Percentiles rank a stretch among this genome's conserved stretches.
Evolutionary conservation across 1,140 invertebrate genomes (phyloP).

Genomic region (Saccostrea glomerata): DNA sequence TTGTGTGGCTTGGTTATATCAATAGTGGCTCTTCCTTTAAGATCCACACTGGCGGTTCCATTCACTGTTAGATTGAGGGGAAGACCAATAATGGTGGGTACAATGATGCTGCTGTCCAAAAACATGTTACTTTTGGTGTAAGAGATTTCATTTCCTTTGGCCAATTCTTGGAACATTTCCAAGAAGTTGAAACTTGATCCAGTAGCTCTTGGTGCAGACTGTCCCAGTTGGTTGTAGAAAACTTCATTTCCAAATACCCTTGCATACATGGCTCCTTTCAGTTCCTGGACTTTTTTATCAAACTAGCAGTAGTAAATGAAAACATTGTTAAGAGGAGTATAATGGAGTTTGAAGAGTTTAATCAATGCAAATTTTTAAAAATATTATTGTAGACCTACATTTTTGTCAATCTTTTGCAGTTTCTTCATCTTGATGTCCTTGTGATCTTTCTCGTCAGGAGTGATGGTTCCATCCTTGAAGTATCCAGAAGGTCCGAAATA

Average conservation of each 20-base stretch:
- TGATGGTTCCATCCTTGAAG: constrained; percentile 54
- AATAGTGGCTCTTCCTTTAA: constrained; percentile 85
- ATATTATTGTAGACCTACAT: constrained; percentile 37
- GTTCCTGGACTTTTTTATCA: constrained; percentile 62
- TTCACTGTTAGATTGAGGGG: constrained; percentile 90
- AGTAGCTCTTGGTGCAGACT: constrained; percentile 80
- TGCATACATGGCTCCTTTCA: constrained; percentile 74
- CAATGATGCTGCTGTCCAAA: constrained; percentile 90
- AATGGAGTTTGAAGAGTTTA: not conserved
- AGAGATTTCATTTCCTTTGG: constrained; percentile 75
- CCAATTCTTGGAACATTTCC: constrained; percentile 79
- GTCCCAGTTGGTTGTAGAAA: constrained; percentile 76
- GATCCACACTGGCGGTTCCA: constrained; percentile 90
- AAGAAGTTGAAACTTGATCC: constrained; percentile 81
- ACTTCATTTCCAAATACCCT: constrained; percentile 79
- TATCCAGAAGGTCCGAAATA: constrained; percentile 83
- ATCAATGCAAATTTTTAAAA: not conserved
- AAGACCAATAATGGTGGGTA: constrained; percentile 89
- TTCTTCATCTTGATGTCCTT: constrained; percentile 53
- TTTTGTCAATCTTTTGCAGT: constrained; percentile 48
- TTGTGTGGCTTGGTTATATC: constrained; percentile 85
- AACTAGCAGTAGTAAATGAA: constrained; percentile 33
- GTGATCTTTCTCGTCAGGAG: constrained; percentile 41
- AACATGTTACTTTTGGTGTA: constrained; percentile 86
- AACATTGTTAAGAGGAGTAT: not conserved